Percentiles rank a stretch among this genome's conserved stretches.
These are phyloP conservation scores for Seriola dumerili DNA, from an alignment of 2,113 vertebrate species.

Conservation along the genomic window DNA sequence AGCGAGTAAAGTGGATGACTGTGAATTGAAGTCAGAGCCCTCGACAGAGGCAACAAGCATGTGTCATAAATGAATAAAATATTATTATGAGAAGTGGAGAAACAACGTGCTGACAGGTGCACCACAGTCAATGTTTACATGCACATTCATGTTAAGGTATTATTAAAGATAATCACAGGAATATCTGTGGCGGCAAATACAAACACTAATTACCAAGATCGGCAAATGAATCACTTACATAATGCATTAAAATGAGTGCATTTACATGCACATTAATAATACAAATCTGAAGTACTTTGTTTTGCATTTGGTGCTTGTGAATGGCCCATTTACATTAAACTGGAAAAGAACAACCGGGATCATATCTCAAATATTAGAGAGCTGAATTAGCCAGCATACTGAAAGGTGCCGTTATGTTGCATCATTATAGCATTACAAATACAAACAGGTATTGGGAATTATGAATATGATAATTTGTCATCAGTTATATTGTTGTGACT, in stretches of 20 bases:
- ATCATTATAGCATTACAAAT: background rate
- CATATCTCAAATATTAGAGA: background rate
- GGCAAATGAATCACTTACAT: constrained; percentile 32
- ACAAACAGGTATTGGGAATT: background rate
- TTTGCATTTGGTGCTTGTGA: constrained; percentile 27
- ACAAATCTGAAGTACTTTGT: constrained; percentile 35
- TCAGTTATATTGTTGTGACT: no score
- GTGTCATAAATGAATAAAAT: constrained; percentile 45
- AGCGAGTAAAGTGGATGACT: background rate
- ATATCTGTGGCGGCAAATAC: constrained; percentile 4
- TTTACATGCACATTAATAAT: constrained; percentile 47
- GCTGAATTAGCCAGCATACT: constrained; percentile 4
- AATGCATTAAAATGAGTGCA: constrained; percentile 19
- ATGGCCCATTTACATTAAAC: constrained; percentile 25
- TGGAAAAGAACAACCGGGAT: constrained; percentile 7
- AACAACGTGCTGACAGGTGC: constrained; percentile 15
- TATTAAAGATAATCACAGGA: constrained; percentile 25
- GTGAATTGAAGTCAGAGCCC: constrained; percentile 23
- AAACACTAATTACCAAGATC: constrained; percentile 29
- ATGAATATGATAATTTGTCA: background rate
- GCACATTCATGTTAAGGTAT: constrained; percentile 25
- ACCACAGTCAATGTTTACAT: constrained; percentile 5
- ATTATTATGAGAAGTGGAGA: constrained; percentile 8
- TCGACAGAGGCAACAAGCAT: constrained; percentile 15
- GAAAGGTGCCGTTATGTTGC: background rate